Base-by-base conservation (phyloP, 2,113 vertebrate species). In the Vulpes vulpes region DNA sequence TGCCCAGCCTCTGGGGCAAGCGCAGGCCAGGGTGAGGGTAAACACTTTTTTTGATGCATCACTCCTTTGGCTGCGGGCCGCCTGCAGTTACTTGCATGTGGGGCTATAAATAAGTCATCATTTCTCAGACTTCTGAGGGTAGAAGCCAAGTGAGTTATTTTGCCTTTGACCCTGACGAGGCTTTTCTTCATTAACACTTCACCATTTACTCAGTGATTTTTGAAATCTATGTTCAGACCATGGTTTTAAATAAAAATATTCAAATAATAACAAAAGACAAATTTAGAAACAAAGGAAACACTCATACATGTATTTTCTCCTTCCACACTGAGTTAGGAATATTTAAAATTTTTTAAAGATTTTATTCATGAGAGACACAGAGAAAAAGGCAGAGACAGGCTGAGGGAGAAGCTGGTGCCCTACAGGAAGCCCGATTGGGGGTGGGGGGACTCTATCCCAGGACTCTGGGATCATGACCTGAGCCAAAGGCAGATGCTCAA, bases 71-170 rank as follows among this genome's bases (percentile, higher is more conserved):
- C 96, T 92, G 23, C 83, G 30, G 30, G 92, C 94, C 71, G 74
- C 8, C 96, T 96, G 96, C 94, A 97, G 85, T 87, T 43, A 8
- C 78, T 98, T 96, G 89, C 74, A 0, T 69, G 80, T 78, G 95
- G 55, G 57, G 8, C 98, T 98, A 97, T 98, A 98, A 98, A 98
- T 98, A 98, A 98, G 93, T 51, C 59, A 1, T 81, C 25, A 60
- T 84, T 97, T 95, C 93, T 93, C 88, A 51, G 86, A 84, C 96
- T 83, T 93, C 71, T 0, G 2, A 51, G 71, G 95, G 82, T 83
- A 16, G 93, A 94, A 85, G 87, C 97, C 65, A 94, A 81, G 69
- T 12, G 2, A 0, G 0, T 65, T 55, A 0, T 32, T 95, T 89
- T 86, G 83, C 69, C 80, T 86, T 87, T 85, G 87, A 94, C 96